phyloP scores from a whole-genome alignment of 2,113 vertebrate species.

The Epinephelus cyanopodus region DNA sequence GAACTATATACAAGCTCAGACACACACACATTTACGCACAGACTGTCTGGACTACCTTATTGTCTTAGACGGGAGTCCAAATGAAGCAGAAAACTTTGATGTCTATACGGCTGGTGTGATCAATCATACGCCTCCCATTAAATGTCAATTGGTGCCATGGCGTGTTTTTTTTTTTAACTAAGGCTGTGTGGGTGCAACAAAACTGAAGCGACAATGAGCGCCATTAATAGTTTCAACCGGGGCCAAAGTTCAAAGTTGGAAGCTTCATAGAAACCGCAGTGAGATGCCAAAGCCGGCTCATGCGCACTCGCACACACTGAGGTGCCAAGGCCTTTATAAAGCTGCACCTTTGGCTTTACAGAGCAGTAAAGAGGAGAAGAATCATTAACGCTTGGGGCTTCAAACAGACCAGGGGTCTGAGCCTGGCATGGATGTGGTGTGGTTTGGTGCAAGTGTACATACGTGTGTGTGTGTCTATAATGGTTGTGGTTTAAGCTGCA shows the following conservation, averaged over 20 bases:
- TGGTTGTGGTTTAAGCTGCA: conserved; percentile 74
- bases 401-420: conserved; percentile 67
- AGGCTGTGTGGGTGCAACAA: conserved; percentile 38
- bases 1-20: conserved; percentile 43
- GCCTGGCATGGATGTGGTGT: conserved; percentile 63
- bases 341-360: conserved; percentile 79
- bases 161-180: conserved; percentile 37
- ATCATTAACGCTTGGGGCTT: conserved; percentile 82
- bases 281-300: conserved; percentile 58
- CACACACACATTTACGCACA: conserved; percentile 28
- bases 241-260: conserved; percentile 78
- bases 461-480: conserved; percentile 1
- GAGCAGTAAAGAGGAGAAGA: conserved; percentile 75
- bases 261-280: conserved; percentile 72
- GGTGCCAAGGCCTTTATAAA: conserved; percentile 79
- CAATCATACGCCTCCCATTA: conserved; percentile 77
- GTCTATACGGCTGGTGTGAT: conserved; percentile 76
- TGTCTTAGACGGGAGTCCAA: conserved; percentile 74
- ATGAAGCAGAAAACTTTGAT: conserved; percentile 80
- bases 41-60: conserved; percentile 70
- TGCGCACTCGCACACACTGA: conserved; percentile 48
- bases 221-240: conserved; percentile 67
- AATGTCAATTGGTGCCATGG: conserved; percentile 71
- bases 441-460: conserved; percentile 54
- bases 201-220: conserved; percentile 65